Conservation (phyloP, 2,797 vertebrate species). For the Parotocinclus haroldoi region DNA sequence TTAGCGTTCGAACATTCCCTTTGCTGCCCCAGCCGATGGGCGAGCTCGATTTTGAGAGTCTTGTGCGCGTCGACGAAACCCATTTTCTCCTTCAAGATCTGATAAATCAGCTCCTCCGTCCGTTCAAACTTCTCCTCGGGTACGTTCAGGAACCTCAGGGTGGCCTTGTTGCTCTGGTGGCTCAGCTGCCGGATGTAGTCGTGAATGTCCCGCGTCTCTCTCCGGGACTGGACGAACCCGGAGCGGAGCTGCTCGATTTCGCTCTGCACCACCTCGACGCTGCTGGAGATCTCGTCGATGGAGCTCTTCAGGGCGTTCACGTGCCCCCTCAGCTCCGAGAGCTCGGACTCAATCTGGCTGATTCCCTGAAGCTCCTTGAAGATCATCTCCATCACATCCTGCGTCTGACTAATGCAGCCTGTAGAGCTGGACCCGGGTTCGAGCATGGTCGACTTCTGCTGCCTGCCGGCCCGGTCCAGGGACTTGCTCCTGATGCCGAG, state of each 20-base stretch:
- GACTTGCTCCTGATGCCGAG: slow-evolving; percentile 96
- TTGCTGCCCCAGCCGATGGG: slow-evolving; percentile 91
- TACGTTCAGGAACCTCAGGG: slow-evolving; percentile 91
- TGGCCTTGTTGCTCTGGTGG: slow-evolving; percentile 87
- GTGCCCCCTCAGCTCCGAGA: slow-evolving; percentile 92
- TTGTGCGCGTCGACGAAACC: slow-evolving; percentile 86
- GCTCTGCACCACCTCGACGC: slow-evolving; percentile 96
- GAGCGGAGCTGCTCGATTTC: slow-evolving; percentile 96
- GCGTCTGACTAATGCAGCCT: slow-evolving; percentile 95
- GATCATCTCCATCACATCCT: slow-evolving; percentile 99
- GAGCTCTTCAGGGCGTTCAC: slow-evolving; percentile 97
- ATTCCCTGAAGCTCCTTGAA: slow-evolving; percentile 99
- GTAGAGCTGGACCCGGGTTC: slow-evolving; percentile 95
- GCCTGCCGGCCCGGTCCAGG: slow-evolving; percentile 87
- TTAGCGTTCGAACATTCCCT: slow-evolving; percentile 96
- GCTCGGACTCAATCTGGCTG: slow-evolving; percentile 96
- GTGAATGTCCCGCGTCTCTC: slow-evolving; percentile 95
- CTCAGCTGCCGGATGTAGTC: slow-evolving; percentile 96
- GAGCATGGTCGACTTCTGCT: slow-evolving; percentile 83
- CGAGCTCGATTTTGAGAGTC: slow-evolving; percentile 90
- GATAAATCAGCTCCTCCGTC: slow-evolving; percentile 83
- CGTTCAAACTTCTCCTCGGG: slow-evolving; percentile 90
- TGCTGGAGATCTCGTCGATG: slow-evolving; percentile 98
- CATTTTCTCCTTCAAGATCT: slow-evolving; percentile 91
- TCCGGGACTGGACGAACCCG: slow-evolving; percentile 94